phyloP scores from a whole-genome alignment of 2,797 vertebrate genomes.

The Crocodylus rhombifer region DNA sequence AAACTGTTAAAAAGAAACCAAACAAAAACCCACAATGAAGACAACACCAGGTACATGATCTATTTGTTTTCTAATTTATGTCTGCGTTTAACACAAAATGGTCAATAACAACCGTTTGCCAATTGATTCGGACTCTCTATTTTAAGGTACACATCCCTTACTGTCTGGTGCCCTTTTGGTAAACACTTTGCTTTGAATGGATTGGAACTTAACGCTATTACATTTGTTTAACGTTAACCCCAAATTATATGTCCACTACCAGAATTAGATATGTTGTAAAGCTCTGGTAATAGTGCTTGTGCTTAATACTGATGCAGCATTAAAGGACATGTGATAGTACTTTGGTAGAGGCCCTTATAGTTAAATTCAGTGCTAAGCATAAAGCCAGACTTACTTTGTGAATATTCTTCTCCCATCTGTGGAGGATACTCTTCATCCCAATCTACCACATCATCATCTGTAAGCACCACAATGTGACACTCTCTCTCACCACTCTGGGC shows the following conservation, averaged over 20 bases:
- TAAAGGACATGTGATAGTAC: not conserved
- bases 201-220: not conserved
- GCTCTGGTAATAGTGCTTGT: not conserved
- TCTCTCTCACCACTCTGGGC: slow-evolving; percentile 97
- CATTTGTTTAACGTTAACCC: not conserved
- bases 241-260: too few relatives aligned
- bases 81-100: too few relatives aligned
- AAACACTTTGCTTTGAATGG: not conserved
- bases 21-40: not conserved
- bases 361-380: accelerated
- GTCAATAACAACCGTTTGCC: not conserved
- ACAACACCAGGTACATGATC: too few relatives aligned
- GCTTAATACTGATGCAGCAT: not conserved
- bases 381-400: slow-evolving; percentile 90
- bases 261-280: not conserved
- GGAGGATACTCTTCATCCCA: slow-evolving; percentile 99
- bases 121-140: not conserved
- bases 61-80: not conserved
- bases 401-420: slow-evolving; percentile 99
- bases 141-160: not conserved
- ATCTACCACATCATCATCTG: slow-evolving; percentile 98
- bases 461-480: slow-evolving; percentile 98
- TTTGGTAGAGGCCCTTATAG: not conserved
- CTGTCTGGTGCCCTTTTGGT: not conserved
- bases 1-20: not conserved